Base-by-base conservation (phyloP, 2,113 vertebrate genomes). In the Scartelaos histophorus region DNA sequence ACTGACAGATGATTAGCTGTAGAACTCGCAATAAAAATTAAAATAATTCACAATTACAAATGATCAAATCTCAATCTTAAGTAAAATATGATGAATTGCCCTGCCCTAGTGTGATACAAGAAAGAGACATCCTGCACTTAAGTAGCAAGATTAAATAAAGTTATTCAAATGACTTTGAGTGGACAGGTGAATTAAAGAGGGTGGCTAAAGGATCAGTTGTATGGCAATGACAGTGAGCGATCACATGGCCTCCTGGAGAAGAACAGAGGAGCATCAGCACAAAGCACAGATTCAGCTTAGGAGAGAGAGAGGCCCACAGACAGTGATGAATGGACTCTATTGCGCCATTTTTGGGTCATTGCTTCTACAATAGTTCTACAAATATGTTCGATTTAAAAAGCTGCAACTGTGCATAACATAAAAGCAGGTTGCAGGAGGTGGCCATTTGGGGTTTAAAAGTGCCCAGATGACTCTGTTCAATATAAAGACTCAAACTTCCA, bases 241-340 rank as follows among this genome's bases (percentile, higher is more conserved):
- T 79, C 57, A n/a, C 34, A 1, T 24, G 38, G 54, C 60, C 72
- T 67, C 71, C 69, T 74, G 75, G 65, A 43, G 38, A 43, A 67
- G 76, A 76, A 74, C 35, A 57, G 16, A 69, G 62, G 25, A 56
- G 66, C 25, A 70, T 45, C 43, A 38, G 57, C 2, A 76, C 53
- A 80, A 66, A 79, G 53, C 29, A 35, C 9, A n/a, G 61, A 69
- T 71, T 70, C 65, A 66, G 61, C 79, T 38, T 73, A 45, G 35
- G 22, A 69, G 74, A 62, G 74, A 62, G 10, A 60, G 38, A 62
- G 62, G 65, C 51, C 24, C 13, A 56, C 19, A 25, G 67, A 67
- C 67, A 43, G 45, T 78, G 81, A 85, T 80, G 51, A 76, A 87
- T 83, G 51, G 7, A 43, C 29, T 54, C 49, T 22, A 47, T n/a